Percentiles rank a stretch among this genome's conserved stretches.
phyloP scores from a whole-genome alignment of 2,113 vertebrate genomes.

The Acanthochromis polyacanthus region DNA sequence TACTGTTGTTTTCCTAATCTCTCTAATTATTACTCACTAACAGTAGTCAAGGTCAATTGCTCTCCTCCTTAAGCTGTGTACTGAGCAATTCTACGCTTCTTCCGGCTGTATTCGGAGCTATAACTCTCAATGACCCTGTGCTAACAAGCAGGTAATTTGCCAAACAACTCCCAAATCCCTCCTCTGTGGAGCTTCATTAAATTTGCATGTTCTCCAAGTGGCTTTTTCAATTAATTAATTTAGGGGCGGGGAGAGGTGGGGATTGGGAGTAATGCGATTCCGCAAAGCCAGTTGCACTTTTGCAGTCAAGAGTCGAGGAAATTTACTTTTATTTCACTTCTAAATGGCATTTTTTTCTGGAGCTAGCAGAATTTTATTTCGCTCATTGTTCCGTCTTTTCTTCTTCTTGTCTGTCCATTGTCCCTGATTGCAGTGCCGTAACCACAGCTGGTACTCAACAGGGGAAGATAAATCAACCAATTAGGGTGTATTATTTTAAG shows the following conservation, averaged over 20 bases:
- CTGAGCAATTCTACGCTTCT: constrained; percentile 55
- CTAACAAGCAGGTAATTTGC: constrained; percentile 84
- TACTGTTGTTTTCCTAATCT: constrained; percentile 62
- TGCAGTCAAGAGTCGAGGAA: constrained; percentile 20
- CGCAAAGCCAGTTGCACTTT: constrained; percentile 30
- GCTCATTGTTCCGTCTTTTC: not conserved
- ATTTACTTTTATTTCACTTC: not conserved
- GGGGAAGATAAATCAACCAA: constrained; percentile 77
- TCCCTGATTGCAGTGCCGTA: constrained; percentile 48
- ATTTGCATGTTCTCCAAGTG: constrained; percentile 77
- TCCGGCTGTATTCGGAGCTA: constrained; percentile 58
- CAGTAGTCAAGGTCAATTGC: constrained; percentile 72
- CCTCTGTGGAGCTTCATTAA: constrained; percentile 77
- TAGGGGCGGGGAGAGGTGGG: constrained; percentile 5
- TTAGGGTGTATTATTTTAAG: constrained; percentile 75
- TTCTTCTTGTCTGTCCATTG: constrained; percentile 15
- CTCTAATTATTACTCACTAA: constrained; percentile 63
- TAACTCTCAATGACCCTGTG: constrained; percentile 65
- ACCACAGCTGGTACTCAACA: constrained; percentile 77
- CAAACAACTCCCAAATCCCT: constrained; percentile 80
- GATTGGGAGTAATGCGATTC: constrained; percentile 40
- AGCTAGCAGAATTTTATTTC: not conserved
- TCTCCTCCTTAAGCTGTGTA: constrained; percentile 51
- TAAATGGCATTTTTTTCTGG: constrained; percentile 1
- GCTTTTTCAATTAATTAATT: constrained; percentile 76